Evolutionary conservation across 2,888 invertebrate species (phyloP).

Genomic region (Caenorhabditis doughertyi): DNA sequence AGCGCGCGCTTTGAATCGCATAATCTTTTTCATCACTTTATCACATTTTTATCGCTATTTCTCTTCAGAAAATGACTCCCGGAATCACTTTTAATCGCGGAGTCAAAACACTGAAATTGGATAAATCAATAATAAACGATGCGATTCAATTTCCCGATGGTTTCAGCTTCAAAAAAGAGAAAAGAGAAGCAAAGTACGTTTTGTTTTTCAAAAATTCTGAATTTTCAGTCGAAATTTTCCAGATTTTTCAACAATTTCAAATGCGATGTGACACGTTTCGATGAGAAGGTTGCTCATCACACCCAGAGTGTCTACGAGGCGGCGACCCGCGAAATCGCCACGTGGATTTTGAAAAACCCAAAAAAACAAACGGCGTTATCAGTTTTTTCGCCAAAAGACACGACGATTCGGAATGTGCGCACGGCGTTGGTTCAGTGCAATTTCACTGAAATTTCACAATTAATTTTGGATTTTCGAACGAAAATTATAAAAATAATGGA

Average conservation of each 20-base stretch:
- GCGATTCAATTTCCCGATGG: slow-evolving; percentile 29
- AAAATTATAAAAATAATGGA: slow-evolving; percentile 11
- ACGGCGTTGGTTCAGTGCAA: slow-evolving; percentile 68
- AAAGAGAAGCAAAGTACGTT: slow-evolving; percentile 2
- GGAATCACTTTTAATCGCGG: slow-evolving; percentile 47
- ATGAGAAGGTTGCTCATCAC: slow-evolving; percentile 36
- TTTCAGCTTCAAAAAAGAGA: neutral
- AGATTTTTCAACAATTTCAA: slow-evolving; percentile 49
- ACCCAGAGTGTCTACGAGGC: slow-evolving; percentile 26
- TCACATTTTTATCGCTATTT: neutral
- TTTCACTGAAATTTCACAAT: slow-evolving; percentile 59
- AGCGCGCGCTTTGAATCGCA: slow-evolving; percentile 16
- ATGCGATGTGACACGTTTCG: slow-evolving; percentile 53
- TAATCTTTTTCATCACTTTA: neutral
- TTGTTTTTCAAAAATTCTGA: slow-evolving; percentile 8
- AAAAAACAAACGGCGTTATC: neutral
- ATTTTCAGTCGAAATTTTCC: slow-evolving; percentile 8
- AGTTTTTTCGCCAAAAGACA: slow-evolving; percentile 23
- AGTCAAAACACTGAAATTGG: slow-evolving; percentile 6
- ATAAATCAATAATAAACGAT: slow-evolving; percentile 1
- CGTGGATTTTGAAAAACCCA: slow-evolving; percentile 11
- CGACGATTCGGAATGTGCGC: slow-evolving; percentile 12
- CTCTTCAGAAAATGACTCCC: slow-evolving; percentile 14
- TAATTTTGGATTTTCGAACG: slow-evolving; percentile 27
- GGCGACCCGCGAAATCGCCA: slow-evolving; percentile 24